Base-by-base conservation (phyloP, 1,140 invertebrate genomes). In the Temnothorax curvispinosus region DNA sequence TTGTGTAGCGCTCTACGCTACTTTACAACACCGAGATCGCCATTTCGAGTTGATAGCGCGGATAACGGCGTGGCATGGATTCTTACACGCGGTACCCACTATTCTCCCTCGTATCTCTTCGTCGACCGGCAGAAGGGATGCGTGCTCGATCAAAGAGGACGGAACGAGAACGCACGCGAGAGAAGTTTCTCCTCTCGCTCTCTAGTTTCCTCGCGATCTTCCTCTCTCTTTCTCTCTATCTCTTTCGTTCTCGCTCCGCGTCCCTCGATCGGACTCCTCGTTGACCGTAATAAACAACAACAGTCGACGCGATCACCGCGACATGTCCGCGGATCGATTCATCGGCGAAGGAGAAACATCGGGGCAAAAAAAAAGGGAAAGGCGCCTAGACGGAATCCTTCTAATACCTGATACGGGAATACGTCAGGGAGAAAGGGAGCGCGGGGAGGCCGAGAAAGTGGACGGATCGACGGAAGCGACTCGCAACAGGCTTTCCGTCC, bases 61-160 rank as follows among this genome's bases (percentile, higher is more conserved):
- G 32, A 38, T 38, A 72, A 13, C 62, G 21, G 11, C 21, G 32
- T 78, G 4, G 15, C 41, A 64, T 27, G 58, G 58, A 58, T 38
- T 35, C 74, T 60, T 65, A 77, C 82, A 86, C 44, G 44, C 58
- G 54, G n/a, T 50, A 52, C 32, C 56, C 35, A 67, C 58, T 69
- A 58, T 21, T 8, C 60, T 41, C 18, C 67, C 27, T 27, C n/a
- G 18, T 60, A 15, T 52, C 18, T 11, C 76, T 32, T 44, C 35
- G 60, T 50, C 54, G 67, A 85, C 47, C 64, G 15, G 27, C n/a
- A 60, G 54, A 71, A 58, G 67, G 52, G 52, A 27, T 80, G 88
- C 87, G 87, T 80, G 77, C 81, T 88, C 65, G 74, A 27, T 58
- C 64, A n/a, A 56, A 77, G 65, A 72, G 72, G 50, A 85, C 65